Evolutionary conservation across 2,888 invertebrate genomes (phyloP).

Genomic region (Mythimna ferrago): DNA sequence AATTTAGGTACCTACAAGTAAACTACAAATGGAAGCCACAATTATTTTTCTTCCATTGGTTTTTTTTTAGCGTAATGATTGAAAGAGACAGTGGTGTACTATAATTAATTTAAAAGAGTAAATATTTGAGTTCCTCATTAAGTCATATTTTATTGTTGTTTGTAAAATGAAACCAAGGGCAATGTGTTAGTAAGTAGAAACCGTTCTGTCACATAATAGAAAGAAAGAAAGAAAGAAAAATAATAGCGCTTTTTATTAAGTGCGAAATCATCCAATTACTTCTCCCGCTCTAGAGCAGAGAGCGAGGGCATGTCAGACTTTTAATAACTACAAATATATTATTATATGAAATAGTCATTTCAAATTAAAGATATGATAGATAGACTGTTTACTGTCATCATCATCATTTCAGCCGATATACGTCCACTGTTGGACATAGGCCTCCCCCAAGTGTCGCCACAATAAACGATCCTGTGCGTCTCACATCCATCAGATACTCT

Average conservation of each 20-base stretch:
- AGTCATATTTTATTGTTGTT: conserved; percentile 2
- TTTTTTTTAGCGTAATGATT: conserved; percentile 25
- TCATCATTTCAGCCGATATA: too few species aligned
- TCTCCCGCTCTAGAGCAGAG: too few species aligned
- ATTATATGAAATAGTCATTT: conserved; percentile 2
- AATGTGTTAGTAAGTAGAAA: neutral
- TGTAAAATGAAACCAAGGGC: neutral
- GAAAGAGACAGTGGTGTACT: neutral
- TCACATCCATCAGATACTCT: too few species aligned
- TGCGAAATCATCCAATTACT: too few species aligned
- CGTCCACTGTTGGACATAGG: too few species aligned
- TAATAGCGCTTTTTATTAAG: neutral
- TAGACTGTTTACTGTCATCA: too few species aligned
- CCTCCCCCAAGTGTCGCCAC: too few species aligned
- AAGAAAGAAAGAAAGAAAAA: too few species aligned
- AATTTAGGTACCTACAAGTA: conserved; percentile 18
- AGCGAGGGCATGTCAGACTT: too few species aligned
- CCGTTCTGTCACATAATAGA: conserved; percentile 4
- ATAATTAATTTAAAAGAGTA: neutral
- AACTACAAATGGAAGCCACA: conserved; percentile 4
- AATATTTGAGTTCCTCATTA: neutral
- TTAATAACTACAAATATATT: conserved; percentile 9
- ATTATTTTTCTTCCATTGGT: conserved; percentile 21
- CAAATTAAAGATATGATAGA: neutral
- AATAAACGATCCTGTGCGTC: too few species aligned